phyloP scores from a whole-genome alignment of 2,113 vertebrate genomes.

The Lutjanus erythropterus region DNA sequence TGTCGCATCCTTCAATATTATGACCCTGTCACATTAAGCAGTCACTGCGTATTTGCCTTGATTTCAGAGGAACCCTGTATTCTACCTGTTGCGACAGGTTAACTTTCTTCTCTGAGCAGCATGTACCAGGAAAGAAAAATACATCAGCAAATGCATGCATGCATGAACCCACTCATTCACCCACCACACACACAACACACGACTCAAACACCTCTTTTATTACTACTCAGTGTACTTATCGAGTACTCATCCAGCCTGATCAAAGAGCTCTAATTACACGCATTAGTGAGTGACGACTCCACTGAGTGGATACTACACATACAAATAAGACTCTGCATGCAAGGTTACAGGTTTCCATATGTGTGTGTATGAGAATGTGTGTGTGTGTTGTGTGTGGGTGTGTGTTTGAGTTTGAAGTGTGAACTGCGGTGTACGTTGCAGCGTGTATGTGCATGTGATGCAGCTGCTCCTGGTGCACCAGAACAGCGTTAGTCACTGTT shows the following conservation, averaged over 20 bases:
- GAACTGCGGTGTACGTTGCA: constrained; percentile 6
- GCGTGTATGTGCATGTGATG: constrained; percentile 29
- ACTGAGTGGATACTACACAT: constrained; percentile 57
- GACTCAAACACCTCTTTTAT: constrained; percentile 37
- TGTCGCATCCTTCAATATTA: constrained; percentile 1
- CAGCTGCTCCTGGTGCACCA: neutral
- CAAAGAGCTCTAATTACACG: constrained; percentile 71
- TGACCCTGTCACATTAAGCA: neutral
- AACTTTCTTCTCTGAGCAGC: constrained; percentile 8
- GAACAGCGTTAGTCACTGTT: constrained; percentile 56
- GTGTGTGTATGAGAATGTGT: constrained; percentile 45
- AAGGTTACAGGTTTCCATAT: constrained; percentile 49
- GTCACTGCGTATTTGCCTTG: neutral
- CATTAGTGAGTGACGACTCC: constrained; percentile 68
- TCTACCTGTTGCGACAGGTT: neutral
- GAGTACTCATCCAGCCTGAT: constrained; percentile 57
- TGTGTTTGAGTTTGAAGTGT: constrained; percentile 20
- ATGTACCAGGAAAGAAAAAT: neutral
- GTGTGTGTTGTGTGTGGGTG: constrained; percentile 24
- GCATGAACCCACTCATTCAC: constrained; percentile 42
- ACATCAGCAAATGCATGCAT: constrained; percentile 17
- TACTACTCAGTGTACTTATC: constrained; percentile 48
- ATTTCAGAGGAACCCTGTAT: neutral
- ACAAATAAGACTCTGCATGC: constrained; percentile 50
- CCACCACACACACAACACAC: constrained; percentile 42